Conservation (phyloP, 2,888 invertebrate species). For the Cheilosia urbana region DNA sequence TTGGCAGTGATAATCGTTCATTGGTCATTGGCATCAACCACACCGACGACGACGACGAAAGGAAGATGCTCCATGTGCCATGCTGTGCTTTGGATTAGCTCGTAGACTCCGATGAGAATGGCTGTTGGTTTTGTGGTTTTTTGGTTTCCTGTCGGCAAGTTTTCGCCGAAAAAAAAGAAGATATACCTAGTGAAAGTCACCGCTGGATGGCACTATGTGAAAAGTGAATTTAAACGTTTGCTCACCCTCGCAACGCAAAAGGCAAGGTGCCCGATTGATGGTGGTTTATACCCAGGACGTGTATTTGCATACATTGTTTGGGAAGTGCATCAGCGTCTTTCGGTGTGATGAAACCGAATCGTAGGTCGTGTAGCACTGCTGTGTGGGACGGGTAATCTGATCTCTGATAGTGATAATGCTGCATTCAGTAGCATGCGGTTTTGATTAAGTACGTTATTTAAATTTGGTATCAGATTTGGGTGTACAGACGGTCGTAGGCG, state of each 20-base stretch:
- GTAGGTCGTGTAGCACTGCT: not conserved
- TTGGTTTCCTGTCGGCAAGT: slow-evolving; percentile 49
- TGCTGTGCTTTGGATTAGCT: slow-evolving; percentile 36
- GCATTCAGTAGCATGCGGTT: slow-evolving; percentile 37
- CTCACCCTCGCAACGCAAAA: slow-evolving; percentile 19
- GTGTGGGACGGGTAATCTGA: slow-evolving; percentile 37
- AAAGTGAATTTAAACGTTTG: slow-evolving; percentile 51
- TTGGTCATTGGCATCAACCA: slow-evolving; percentile 21
- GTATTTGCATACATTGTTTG: slow-evolving; percentile 3
- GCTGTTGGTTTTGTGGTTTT: slow-evolving; percentile 13
- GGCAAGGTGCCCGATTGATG: slow-evolving; percentile 14
- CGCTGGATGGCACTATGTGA: slow-evolving; percentile 23
- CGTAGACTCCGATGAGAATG: slow-evolving; percentile 24
- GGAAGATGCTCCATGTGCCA: slow-evolving; percentile 66
- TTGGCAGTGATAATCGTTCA: slow-evolving; percentile 68
- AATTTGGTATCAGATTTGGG: slow-evolving; percentile 25
- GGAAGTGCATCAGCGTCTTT: slow-evolving; percentile 17
- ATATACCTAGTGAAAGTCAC: slow-evolving; percentile 61
- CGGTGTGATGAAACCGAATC: slow-evolving; percentile 1
- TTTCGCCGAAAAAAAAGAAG: slow-evolving; percentile 15
- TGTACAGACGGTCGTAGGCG: not conserved
- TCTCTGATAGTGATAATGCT: slow-evolving; percentile 27
- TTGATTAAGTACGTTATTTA: slow-evolving; percentile 35
- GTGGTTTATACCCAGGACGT: slow-evolving; percentile 26
- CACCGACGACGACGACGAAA: slow-evolving; percentile 3